Percentiles rank a stretch among this genome's conserved stretches.
phyloP scores from a whole-genome alignment of 2,888 invertebrate genomes.

The Torymus tubicola region DNA sequence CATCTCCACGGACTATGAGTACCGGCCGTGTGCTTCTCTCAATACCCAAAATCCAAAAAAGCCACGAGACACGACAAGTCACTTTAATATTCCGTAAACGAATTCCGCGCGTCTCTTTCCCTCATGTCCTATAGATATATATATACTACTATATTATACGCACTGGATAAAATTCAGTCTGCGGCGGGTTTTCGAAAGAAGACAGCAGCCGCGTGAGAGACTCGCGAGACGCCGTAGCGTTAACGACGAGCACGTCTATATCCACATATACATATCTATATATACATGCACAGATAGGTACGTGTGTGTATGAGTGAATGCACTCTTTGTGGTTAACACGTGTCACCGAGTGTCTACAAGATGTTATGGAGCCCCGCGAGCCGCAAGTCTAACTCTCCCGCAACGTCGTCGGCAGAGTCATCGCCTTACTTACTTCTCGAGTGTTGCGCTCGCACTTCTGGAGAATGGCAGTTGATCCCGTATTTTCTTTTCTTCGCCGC shows the following conservation, averaged over 20 bases:
- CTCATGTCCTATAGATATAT: too few species aligned
- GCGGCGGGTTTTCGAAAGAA: not conserved
- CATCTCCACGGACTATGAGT: not conserved
- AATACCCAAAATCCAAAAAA: not conserved
- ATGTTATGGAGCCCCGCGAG: slow-evolving; percentile 19
- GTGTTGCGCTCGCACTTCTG: too few species aligned
- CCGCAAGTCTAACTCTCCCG: too few species aligned
- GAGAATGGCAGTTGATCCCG: too few species aligned
- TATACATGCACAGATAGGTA: too few species aligned
- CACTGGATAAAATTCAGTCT: too few species aligned
- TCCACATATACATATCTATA: slow-evolving; percentile 16
- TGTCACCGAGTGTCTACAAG: slow-evolving; percentile 46
- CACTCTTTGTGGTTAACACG: slow-evolving; percentile 48
- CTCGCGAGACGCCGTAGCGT: not conserved
- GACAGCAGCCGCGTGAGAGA: slow-evolving; percentile 21
- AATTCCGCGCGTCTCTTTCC: slow-evolving; percentile 15
- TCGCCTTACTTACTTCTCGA: too few species aligned
- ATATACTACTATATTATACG: too few species aligned
- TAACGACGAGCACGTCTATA: not conserved
- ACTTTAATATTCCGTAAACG: slow-evolving; percentile 49
- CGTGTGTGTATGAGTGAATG: slow-evolving; percentile 36
- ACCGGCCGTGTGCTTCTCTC: not conserved
- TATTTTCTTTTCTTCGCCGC: too few species aligned
- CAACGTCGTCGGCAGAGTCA: too few species aligned
- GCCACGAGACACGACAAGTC: not conserved